Evolutionary conservation across 2,888 invertebrate genomes (phyloP).

Genomic region (Amblyjoppa fuscipennis): DNA sequence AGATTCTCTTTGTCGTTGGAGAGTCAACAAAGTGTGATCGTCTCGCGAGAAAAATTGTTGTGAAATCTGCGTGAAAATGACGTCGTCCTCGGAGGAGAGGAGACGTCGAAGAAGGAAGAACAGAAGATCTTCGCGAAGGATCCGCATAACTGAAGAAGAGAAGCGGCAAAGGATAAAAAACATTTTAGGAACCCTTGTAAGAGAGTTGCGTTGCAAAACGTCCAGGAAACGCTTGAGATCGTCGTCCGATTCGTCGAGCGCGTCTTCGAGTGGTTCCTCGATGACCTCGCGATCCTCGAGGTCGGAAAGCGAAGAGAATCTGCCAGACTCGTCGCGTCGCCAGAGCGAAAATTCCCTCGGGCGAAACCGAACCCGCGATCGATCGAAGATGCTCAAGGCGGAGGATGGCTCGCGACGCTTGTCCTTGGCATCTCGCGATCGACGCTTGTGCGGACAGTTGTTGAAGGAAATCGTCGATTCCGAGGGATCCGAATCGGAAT

Average conservation of each 20-base stretch:
- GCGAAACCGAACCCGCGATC: background rate
- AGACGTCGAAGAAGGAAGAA: background rate
- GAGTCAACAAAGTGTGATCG: background rate
- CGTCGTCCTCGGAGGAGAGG: conserved; percentile 12
- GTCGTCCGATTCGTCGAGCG: conserved; percentile 1
- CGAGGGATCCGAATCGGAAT: background rate
- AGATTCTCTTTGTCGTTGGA: background rate
- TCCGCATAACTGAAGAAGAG: background rate
- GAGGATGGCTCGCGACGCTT: background rate
- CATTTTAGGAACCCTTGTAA: no score
- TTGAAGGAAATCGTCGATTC: background rate
- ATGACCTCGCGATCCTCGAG: background rate
- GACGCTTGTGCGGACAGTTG: background rate
- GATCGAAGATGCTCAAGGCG: background rate
- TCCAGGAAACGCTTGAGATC: conserved; percentile 35
- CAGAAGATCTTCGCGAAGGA: background rate
- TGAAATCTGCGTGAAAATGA: background rate
- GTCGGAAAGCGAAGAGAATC: conserved; percentile 26
- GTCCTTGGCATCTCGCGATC: background rate
- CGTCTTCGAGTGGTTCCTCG: background rate
- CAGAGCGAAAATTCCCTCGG: background rate
- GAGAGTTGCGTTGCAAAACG: background rate
- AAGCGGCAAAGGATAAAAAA: no score
- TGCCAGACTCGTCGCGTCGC: background rate
- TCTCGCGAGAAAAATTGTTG: background rate